Conservation (phyloP, 2,888 invertebrate genomes). For the Ariolimax columbianus region DNA sequence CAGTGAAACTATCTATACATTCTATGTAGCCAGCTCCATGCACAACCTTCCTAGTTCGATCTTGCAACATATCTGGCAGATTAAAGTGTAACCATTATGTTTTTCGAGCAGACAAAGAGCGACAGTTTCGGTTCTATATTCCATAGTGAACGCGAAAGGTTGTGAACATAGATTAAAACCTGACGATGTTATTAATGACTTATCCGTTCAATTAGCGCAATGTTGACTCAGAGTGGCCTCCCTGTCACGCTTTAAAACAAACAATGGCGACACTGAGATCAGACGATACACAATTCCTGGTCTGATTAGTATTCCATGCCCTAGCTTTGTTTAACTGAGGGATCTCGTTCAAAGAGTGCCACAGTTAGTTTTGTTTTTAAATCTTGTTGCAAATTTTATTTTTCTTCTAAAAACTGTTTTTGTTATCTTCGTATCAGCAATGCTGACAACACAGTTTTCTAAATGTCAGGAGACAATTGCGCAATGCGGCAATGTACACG, state of each 20-base stretch:
- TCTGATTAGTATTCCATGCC: background rate
- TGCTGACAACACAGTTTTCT: background rate
- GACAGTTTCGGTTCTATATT: too few species aligned
- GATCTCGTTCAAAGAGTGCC: conserved; percentile 4
- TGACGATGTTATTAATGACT: too few species aligned
- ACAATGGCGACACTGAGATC: background rate
- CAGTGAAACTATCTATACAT: too few species aligned
- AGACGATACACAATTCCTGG: background rate
- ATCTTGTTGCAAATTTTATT: background rate
- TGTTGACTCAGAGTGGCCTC: background rate
- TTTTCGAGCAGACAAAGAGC: too few species aligned
- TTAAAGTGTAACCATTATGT: too few species aligned
- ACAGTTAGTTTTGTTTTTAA: background rate
- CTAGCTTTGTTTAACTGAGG: background rate
- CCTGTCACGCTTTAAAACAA: background rate
- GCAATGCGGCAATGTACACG: background rate
- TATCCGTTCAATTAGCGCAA: too few species aligned
- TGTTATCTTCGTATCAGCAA: background rate
- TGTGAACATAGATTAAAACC: too few species aligned
- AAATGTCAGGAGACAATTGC: conserved; percentile 18
- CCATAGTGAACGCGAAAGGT: too few species aligned
- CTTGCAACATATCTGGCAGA: too few species aligned
- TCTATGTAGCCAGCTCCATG: too few species aligned
- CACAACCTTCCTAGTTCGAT: too few species aligned
- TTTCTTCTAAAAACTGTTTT: background rate